phyloP scores from a whole-genome alignment of 2,113 vertebrate genomes.

The Melanerpes aurifrons region DNA sequence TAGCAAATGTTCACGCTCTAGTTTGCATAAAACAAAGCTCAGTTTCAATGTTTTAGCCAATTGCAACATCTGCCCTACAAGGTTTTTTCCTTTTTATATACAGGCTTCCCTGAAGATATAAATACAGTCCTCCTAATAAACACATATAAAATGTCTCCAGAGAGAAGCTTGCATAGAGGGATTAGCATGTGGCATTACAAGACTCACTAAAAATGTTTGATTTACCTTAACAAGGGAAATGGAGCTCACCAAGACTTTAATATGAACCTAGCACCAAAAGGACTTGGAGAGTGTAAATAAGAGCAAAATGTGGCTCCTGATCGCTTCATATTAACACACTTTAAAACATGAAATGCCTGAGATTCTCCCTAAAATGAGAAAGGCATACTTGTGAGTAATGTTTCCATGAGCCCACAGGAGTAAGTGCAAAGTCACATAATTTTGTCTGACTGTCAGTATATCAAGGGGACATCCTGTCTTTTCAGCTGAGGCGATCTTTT shows the following conservation, averaged over 20 bases:
- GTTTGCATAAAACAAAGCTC: slow-evolving; percentile 69
- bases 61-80: slow-evolving; percentile 69
- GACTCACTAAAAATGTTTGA: slow-evolving; percentile 27
- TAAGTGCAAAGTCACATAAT: not conserved
- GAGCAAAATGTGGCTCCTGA: not conserved
- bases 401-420: not conserved
- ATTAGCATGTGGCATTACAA: not conserved
- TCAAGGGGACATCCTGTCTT: not conserved
- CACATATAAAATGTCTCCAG: slow-evolving; percentile 48
- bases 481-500: slow-evolving; percentile 7
- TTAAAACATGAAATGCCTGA: not conserved
- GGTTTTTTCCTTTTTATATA: slow-evolving; percentile 67
- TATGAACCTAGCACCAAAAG: not conserved
- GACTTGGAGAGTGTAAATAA: not conserved
- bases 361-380: not conserved
- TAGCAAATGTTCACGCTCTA: slow-evolving; percentile 65
- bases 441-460: not conserved
- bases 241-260: not conserved
- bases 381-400: not conserved
- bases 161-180: slow-evolving; percentile 25
- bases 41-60: slow-evolving; percentile 69
- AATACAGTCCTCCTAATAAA: slow-evolving; percentile 61
- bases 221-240: slow-evolving; percentile 32
- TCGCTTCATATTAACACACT: not conserved
- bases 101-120: slow-evolving; percentile 65